Base-by-base conservation (phyloP, 1,140 invertebrate genomes). In the Aphelenchoides fujianensis region DNA sequence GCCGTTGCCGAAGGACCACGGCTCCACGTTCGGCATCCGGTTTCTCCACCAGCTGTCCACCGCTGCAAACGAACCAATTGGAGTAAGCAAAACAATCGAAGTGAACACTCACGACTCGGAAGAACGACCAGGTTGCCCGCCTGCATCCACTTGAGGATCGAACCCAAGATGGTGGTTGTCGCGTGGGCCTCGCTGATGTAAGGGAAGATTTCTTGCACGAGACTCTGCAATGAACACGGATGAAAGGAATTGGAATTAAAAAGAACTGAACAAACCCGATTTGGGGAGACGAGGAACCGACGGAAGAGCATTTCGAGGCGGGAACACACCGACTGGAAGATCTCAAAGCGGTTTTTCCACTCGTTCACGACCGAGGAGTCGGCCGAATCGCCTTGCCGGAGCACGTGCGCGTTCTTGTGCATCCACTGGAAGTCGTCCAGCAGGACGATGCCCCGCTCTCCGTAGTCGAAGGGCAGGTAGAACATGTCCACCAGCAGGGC, bases 401-500 rank as follows among this genome's bases (percentile, higher is more conserved):
- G 28, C 9, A 80, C 54, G 41, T 76, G 59, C 36, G 92, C 91
- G 85, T 96, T 95, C 2, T 89, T 89, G 84, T 94, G 93, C 0
- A 98, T 86, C 95, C 95, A 98, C 85, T 94, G 90, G 83, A 97
- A 95, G 85, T 97, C 93, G 81, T 92, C 90, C 2, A 98, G 86
- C 70, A 98, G 82, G 74, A 92, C 89, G 52, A 92, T 85, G 1
- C 91, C 94, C 81, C 92, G 90, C 34, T 89, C 88, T 0, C 95
- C 95, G 84, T 98, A 93, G 85, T 97, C 95, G 86, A 96, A 98
- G 0, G 96, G 96, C 71, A 97, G 85, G 86, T 97, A 98, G 85
- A 97, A 98, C 7, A 97, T 86, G 86, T 98, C 94, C 82, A 93
- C 93, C 0, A 98, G 86, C 12, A 97, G 85, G 5, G 89, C 87